Conservation (phyloP, 2,113 vertebrate genomes). For the Amblyornis subalaris region DNA sequence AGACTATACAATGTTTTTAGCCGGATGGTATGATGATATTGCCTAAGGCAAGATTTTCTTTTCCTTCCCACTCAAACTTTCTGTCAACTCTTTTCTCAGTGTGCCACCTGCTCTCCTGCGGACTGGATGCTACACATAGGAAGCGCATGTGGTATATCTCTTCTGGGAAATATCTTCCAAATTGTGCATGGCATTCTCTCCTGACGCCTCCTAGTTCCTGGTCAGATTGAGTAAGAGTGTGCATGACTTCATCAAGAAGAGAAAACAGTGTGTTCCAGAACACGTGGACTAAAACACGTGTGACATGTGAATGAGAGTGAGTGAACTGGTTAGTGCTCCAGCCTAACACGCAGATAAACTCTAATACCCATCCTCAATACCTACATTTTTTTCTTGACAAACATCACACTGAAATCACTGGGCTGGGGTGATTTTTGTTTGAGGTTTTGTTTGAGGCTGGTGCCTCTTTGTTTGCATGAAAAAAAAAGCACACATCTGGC, state of each 20-base stretch:
- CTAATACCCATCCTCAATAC: neutral
- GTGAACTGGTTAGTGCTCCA: neutral
- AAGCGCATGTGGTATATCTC: neutral
- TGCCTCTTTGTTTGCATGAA: neutral
- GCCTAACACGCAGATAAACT: neutral
- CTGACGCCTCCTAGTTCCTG: neutral
- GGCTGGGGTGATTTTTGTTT: too few species aligned
- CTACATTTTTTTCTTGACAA: neutral
- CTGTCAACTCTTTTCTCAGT: neutral
- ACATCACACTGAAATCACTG: neutral
- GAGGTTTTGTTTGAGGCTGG: neutral
- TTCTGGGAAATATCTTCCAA: neutral
- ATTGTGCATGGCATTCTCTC: neutral
- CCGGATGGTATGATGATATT: neutral
- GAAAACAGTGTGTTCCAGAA: neutral
- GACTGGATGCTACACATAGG: neutral
- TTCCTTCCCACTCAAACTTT: neutral
- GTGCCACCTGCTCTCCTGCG: neutral
- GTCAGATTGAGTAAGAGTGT: neutral
- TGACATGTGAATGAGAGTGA: fast-evolving
- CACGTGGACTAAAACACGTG: fast-evolving
- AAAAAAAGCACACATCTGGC: neutral
- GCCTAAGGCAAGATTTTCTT: neutral
- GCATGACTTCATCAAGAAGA: neutral
- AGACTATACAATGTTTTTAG: neutral